Base-by-base conservation (phyloP, 2,888 invertebrate genomes). In the Nymphalis c-album region DNA sequence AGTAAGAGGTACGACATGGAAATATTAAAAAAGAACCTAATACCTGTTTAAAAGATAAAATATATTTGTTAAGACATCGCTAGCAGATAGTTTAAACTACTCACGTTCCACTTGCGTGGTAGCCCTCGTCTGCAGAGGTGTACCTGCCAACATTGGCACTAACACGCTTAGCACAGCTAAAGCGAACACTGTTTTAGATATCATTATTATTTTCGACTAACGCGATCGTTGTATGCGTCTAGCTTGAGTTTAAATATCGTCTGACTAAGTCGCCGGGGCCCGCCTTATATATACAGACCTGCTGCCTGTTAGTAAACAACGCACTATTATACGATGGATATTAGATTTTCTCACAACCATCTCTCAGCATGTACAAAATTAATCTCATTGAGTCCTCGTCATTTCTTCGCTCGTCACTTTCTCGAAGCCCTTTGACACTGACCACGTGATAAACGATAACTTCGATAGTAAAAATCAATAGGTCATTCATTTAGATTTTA, bases 161-260 rank as follows among this genome's bases (percentile, higher is more conserved):
- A 69, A 64, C 70, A 80, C 75, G 57, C 80, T 64, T 50, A 86
- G 60, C 67, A 83, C 76, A 69, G 80, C 66, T 16, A 85, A 69
- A 53, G 76, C 67, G 57, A 85, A 65, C 77, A 86, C 79, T 67
- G 75, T 68, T 75, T 85, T 87, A 16, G 75, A 68, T 76, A 82
- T 70, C 78, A 79, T 79, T 78, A 74, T 81, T 18, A 66, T 53
- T 57, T 61, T 51, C 47, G 48, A 55, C 48, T 48, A 55, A 47
- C 45, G 45, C 22, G 47, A 60, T 40, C 40, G 40, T n/a, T 57
- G 46, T 55, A 46, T 35, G 18, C 59, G 63, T 48, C 64, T 60
- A 60, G 50, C 46, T 60, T 55, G 64, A 45, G 48, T 47, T 45
- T 60, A 22, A 69, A 61, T 60, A 60, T 55, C 68, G 68, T 67